phyloP scores from a whole-genome alignment of 2,888 invertebrate species.

The Portevinia maculata region DNA sequence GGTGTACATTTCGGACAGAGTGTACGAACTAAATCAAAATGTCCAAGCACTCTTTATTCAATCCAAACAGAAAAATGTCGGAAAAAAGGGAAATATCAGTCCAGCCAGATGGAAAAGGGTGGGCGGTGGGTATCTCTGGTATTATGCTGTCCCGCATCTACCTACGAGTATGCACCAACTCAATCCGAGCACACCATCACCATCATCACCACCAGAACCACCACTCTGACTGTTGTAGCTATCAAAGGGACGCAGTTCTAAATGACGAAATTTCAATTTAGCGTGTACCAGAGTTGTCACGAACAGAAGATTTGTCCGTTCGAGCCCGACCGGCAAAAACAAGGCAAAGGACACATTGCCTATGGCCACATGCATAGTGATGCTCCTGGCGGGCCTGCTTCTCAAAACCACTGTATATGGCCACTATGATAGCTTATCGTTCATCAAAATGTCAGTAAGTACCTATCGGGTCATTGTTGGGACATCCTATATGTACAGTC shows the following conservation, averaged over 20 bases:
- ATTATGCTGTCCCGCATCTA: conserved; percentile 67
- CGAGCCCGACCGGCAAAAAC: conserved; percentile 50
- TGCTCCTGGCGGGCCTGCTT: conserved; percentile 18
- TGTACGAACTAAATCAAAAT: conserved; percentile 71
- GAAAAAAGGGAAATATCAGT: conserved; percentile 15
- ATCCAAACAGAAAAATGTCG: conserved; percentile 7
- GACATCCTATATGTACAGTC: conserved; percentile 54
- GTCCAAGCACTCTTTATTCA: conserved; percentile 46
- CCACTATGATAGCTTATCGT: conserved; percentile 73
- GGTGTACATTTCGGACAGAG: conserved; percentile 7
- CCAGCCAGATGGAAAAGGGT: conserved; percentile 13
- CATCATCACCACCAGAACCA: background rate
- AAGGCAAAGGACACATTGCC: conserved; percentile 26
- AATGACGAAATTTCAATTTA: conserved; percentile 74
- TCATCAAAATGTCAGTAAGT: conserved; percentile 74
- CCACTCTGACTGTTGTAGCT: conserved; percentile 44
- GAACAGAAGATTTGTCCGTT: conserved; percentile 72
- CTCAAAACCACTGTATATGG: conserved; percentile 68
- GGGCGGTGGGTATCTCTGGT: conserved; percentile 26
- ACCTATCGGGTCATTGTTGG: conserved; percentile 74
- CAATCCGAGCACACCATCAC: conserved; percentile 45
- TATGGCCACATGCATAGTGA: conserved; percentile 11
- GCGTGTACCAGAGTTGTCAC: conserved; percentile 70
- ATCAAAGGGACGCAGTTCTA: conserved; percentile 55
- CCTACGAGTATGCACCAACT: conserved; percentile 73